phyloP scores from a whole-genome alignment of 2,888 invertebrate genomes.

The Eustalomyia histrio region DNA sequence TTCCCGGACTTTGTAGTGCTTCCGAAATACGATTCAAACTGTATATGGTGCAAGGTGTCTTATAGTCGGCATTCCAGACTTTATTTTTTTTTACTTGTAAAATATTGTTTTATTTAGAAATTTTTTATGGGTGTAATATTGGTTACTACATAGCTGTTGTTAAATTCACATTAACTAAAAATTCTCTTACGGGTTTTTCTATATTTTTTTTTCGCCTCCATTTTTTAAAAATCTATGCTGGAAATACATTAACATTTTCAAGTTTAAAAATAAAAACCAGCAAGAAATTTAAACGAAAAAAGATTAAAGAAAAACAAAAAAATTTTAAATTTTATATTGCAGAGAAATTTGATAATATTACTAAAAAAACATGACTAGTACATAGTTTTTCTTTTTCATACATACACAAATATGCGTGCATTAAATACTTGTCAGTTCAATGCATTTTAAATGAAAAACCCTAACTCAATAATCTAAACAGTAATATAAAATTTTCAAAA shows the following conservation, averaged over 20 bases:
- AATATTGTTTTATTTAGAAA: too few species aligned
- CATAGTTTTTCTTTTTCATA: not conserved
- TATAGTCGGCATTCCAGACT: too few species aligned
- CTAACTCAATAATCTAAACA: not conserved
- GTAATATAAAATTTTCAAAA: not conserved
- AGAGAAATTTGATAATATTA: not conserved
- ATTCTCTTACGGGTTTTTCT: slow-evolving; percentile 10
- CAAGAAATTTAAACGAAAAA: not conserved
- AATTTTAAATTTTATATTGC: not conserved
- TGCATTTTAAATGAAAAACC: not conserved
- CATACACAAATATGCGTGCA: not conserved
- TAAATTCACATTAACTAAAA: slow-evolving; percentile 38
- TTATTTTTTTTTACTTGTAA: too few species aligned
- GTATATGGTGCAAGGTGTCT: too few species aligned
- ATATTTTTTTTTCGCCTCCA: not conserved
- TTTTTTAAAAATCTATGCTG: not conserved
- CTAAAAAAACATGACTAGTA: not conserved
- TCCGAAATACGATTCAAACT: too few species aligned
- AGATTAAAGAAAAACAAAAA: not conserved
- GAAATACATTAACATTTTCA: slow-evolving; percentile 12
- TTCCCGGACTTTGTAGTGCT: too few species aligned
- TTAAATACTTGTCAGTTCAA: not conserved
- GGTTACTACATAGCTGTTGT: slow-evolving; percentile 6
- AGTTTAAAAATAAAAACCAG: not conserved
- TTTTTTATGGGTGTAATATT: not conserved